Base-by-base conservation (phyloP, 1,140 invertebrate species). In the Drosophila parabipectinata region DNA sequence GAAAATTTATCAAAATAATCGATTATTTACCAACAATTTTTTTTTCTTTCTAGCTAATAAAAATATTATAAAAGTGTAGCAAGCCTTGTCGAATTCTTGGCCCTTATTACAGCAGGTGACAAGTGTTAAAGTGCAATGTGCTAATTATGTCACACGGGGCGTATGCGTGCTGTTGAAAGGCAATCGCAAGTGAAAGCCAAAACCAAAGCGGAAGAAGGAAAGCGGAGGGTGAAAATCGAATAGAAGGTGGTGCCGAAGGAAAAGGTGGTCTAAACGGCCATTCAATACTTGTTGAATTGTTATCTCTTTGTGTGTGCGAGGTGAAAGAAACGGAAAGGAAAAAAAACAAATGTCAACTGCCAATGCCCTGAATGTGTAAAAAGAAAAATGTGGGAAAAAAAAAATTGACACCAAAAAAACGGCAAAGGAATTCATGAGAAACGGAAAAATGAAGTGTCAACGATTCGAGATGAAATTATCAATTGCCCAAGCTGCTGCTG, bases 81-180 rank as follows among this genome's bases (percentile, higher is more conserved):
- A 15, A 45, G 14, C 28, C 8, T 1, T 28, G 10, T 30, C 37
- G 34, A n/a, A 28, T 8, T 18, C 14, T 52, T 10, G 47, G 4
- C 18, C 30, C 14, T 47, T 30, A 56, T 50, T 32, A 28, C 45
- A 52, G 51, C 51, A 52, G 60, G 28, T 72, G 15, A 61, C 57
- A 62, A 63, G 76, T 79, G 77, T 63, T 72, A 77, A 71, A 88
- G 83, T 88, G 83, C 83, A 88, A 79, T 88, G 83, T 88, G 83
- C 83, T 88, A 89, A 88, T 88, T 88, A 88, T 88, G 84, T 68
- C 56, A 60, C 76, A 88, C 68, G 52, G 75, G 83, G 57, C 83
- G 83, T 83, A 83, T 88, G 64, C 67, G 83, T 81, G 74, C 15
- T 74, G 71, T 66, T 77, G 54, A 72, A 75, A 77, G 63, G 51